Percentiles rank a stretch among this genome's conserved stretches.
phyloP scores from a whole-genome alignment of 2,888 invertebrate genomes.

The Acrobasis suavella region DNA sequence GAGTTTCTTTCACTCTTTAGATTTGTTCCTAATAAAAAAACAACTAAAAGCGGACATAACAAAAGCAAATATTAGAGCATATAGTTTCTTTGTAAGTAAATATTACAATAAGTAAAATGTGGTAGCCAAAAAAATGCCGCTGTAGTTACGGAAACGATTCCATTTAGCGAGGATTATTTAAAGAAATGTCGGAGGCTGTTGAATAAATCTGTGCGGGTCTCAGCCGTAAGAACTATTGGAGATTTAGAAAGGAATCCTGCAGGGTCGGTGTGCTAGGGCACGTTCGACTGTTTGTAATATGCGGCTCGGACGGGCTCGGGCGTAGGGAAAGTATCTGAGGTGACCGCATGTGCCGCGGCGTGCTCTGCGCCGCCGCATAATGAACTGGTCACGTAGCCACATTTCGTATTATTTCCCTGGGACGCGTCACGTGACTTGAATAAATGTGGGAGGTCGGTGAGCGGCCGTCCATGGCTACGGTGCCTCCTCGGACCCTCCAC shows the following conservation, averaged over 20 bases:
- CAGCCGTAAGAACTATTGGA: slow-evolving; percentile 39
- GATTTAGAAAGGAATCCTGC: slow-evolving; percentile 53
- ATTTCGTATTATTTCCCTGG: slow-evolving; percentile 83
- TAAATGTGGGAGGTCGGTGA: slow-evolving; percentile 63
- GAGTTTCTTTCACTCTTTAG: slow-evolving; percentile 50
- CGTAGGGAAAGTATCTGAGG: slow-evolving; percentile 49
- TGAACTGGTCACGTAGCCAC: slow-evolving; percentile 82
- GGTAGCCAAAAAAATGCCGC: background rate
- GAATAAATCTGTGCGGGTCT: slow-evolving; percentile 41
- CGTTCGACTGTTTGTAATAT: slow-evolving; percentile 60
- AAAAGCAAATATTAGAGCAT: background rate
- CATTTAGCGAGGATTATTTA: slow-evolving; percentile 33
- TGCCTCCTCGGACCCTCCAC: slow-evolving; percentile 74
- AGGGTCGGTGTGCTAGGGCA: slow-evolving; percentile 49
- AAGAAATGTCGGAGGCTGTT: slow-evolving; percentile 32
- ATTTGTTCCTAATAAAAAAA: slow-evolving; percentile 25
- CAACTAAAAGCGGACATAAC: slow-evolving; percentile 12
- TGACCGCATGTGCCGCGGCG: slow-evolving; percentile 58
- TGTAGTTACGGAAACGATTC: slow-evolving; percentile 23
- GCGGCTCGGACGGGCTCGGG: slow-evolving; percentile 44
- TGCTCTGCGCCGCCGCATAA: slow-evolving; percentile 72
- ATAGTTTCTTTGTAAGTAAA: background rate
- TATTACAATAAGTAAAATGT: background rate
- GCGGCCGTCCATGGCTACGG: slow-evolving; percentile 56
- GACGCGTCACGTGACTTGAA: slow-evolving; percentile 80